phyloP scores from a whole-genome alignment of 2,888 invertebrate genomes.

The Monopis laevigella region DNA sequence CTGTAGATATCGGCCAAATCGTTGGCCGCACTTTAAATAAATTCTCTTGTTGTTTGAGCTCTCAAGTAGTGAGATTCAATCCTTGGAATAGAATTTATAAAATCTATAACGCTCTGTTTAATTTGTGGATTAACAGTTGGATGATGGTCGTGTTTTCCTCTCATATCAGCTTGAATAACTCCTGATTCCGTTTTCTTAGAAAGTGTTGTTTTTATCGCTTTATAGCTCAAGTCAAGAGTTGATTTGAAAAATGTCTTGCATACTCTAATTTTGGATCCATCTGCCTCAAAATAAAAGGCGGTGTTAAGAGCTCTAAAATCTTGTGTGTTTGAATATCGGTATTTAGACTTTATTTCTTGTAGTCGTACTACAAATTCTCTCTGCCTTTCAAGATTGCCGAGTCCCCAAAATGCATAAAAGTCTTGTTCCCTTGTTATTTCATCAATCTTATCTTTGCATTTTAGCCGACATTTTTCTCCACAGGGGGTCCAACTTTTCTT shows the following conservation, averaged over 20 bases:
- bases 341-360: conserved; percentile 13
- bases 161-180: conserved; percentile 12
- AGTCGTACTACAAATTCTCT: conserved; percentile 16
- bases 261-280: conserved; percentile 6
- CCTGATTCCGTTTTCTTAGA: conserved; percentile 9
- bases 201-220: conserved; percentile 8
- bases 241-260: conserved; percentile 17
- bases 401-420: conserved; percentile 15
- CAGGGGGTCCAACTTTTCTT: conserved; percentile 5
- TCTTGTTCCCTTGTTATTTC: conserved; percentile 14
- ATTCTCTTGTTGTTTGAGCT: conserved; percentile 20
- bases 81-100: conserved; percentile 18
- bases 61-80: conserved; percentile 19
- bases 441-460: conserved; percentile 14
- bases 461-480: conserved; percentile 11
- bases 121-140: conserved; percentile 15
- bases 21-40: conserved; percentile 20
- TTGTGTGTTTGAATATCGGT: conserved; percentile 8
- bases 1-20: conserved; percentile 21
- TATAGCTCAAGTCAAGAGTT: conserved; percentile 11
- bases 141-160: conserved; percentile 17
- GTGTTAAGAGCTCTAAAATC: conserved; percentile 11
- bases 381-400: no score
- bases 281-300: conserved; percentile 3
- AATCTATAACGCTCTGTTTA: conserved; percentile 17